Percentiles rank a stretch among this genome's conserved stretches.
Conservation (phyloP, 2,113 vertebrate genomes). For the Lasiurus borealis region DNA sequence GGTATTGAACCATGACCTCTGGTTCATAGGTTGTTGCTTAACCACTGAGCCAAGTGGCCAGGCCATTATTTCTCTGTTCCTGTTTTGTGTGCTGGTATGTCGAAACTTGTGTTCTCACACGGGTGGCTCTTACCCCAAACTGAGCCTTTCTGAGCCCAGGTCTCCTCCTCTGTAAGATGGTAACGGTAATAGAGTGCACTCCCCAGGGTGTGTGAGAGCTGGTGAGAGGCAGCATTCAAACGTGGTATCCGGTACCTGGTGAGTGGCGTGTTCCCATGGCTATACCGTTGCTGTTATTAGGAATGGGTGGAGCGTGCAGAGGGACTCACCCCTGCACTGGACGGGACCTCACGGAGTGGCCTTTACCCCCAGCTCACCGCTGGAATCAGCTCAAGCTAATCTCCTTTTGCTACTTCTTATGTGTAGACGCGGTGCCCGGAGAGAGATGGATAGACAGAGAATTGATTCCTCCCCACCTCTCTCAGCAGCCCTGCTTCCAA, state of each 20-base stretch:
- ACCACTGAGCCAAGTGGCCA: background rate
- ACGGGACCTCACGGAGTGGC: background rate
- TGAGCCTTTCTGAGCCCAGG: background rate
- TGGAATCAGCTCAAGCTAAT: background rate
- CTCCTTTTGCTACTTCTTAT: background rate
- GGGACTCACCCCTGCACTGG: background rate
- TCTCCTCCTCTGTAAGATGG: background rate
- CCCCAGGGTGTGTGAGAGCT: background rate
- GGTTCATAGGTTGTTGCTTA: background rate
- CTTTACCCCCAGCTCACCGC: background rate
- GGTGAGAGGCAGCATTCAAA: background rate
- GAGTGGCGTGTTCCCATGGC: background rate
- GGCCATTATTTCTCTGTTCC: background rate
- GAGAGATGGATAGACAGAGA: conserved; percentile 49
- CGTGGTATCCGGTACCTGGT: fast-evolving
- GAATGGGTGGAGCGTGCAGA: background rate
- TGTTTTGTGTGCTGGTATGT: background rate
- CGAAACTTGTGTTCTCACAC: background rate
- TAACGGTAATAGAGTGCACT: background rate
- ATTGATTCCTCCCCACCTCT: conserved; percentile 44
- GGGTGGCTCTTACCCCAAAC: background rate
- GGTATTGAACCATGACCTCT: too few species aligned
- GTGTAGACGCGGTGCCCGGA: background rate
- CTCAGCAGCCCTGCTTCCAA: background rate
- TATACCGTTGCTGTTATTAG: background rate